Evolutionary conservation across 2,888 invertebrate genomes (phyloP).

Genomic region (Dicranocentrus wangi): DNA sequence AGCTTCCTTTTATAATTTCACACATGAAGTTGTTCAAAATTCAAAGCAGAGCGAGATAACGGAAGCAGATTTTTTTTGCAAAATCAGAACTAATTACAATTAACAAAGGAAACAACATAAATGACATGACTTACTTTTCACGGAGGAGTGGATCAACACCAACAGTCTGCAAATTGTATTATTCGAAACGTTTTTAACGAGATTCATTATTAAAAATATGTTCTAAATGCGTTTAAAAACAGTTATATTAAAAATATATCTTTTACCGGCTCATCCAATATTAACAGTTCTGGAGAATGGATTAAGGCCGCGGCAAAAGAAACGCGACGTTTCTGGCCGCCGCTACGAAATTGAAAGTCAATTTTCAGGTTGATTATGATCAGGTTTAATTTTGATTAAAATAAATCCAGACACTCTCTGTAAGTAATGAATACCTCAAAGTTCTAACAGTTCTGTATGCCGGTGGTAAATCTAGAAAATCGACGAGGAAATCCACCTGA

Average conservation of each 20-base stretch:
- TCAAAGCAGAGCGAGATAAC: too few relatives aligned
- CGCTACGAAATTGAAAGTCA: conserved; percentile 73
- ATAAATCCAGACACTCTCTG: too few relatives aligned
- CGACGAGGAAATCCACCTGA: conserved; percentile 64
- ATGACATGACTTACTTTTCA: conserved; percentile 61
- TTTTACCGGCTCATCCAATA: conserved; percentile 86
- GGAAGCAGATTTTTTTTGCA: too few relatives aligned
- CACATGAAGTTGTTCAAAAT: too few relatives aligned
- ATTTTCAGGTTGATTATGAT: too few relatives aligned
- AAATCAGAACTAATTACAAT: not conserved
- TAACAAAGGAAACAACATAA: not conserved
- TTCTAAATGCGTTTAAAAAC: not conserved
- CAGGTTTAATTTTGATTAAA: too few relatives aligned
- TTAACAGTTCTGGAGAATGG: conserved; percentile 78
- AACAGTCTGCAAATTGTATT: conserved; percentile 52
- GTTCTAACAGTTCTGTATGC: conserved; percentile 61
- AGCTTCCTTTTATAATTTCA: too few relatives aligned
- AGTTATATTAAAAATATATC: conserved; percentile 2
- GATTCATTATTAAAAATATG: too few relatives aligned
- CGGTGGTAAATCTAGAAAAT: conserved; percentile 65
- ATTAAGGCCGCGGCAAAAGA: conserved; percentile 75
- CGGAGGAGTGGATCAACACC: conserved; percentile 61
- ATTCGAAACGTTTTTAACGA: too few relatives aligned
- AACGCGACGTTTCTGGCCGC: conserved; percentile 75
- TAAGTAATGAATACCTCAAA: conserved; percentile 82